These are phyloP conservation scores for Entomobrya proxima DNA, from an alignment of 2,888 invertebrate genomes.

Conservation along the genomic window DNA sequence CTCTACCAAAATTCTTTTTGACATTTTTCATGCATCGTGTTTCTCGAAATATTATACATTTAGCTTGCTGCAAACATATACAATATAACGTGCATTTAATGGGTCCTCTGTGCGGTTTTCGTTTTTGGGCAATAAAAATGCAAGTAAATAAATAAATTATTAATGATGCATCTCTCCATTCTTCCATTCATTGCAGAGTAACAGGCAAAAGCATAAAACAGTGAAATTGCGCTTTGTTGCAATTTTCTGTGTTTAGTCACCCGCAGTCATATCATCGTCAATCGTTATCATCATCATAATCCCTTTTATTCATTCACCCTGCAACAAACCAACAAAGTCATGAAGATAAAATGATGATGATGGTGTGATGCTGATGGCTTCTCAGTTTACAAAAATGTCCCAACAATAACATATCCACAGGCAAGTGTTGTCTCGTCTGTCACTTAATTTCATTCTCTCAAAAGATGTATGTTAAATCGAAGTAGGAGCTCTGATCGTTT, in stretches of 20 bases:
- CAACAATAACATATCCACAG: neutral
- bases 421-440: conserved; percentile 29
- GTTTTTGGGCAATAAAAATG: conserved; percentile 22
- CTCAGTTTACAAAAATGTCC: conserved; percentile 3
- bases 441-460: conserved; percentile 1
- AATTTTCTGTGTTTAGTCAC: conserved; percentile 28
- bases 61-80: neutral
- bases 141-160: conserved; percentile 21
- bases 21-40: neutral
- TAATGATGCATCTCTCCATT: neutral
- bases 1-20: neutral
- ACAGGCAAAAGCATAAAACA: neutral
- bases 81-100: neutral
- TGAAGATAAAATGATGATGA: conserved; percentile 6
- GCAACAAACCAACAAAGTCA: neutral
- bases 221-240: conserved; percentile 14
- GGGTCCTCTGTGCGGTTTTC: neutral
- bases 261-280: conserved; percentile 8
- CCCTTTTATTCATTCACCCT: conserved; percentile 20
- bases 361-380: conserved; percentile 16
- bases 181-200: neutral
- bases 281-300: conserved; percentile 1
- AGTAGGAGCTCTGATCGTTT: conserved; percentile 16
- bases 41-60: neutral
- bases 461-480: conserved; percentile 23